A percentile compares a stretch with the other conserved stretches of the same genome.
Evolutionary conservation across 37 sponge, comb jelly and placozoan genomes (phyloP).

Genomic region (Chondrilla cf. caribensis): DNA sequence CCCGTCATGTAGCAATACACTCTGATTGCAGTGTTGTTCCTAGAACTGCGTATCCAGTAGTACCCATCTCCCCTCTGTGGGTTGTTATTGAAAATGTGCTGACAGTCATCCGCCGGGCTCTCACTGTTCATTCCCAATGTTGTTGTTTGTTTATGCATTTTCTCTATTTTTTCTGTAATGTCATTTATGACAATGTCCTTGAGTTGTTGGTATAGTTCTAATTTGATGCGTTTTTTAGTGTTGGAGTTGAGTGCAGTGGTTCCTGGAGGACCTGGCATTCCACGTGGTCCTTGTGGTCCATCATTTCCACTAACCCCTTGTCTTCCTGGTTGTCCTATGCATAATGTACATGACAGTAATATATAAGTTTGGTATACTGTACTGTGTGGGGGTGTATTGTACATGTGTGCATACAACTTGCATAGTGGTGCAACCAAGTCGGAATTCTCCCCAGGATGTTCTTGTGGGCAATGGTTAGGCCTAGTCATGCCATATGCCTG

Average conservation of each 20-base stretch:
- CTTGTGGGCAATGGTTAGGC: too few species aligned
- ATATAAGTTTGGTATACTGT: too few species aligned
- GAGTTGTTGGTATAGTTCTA: background rate
- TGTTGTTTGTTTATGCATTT: too few species aligned
- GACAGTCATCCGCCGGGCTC: too few species aligned
- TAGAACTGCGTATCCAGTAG: background rate
- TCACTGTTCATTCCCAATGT: too few species aligned
- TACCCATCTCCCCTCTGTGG: background rate
- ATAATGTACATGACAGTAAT: too few species aligned
- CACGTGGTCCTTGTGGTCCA: background rate
- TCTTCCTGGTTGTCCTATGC: background rate
- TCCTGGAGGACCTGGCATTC: background rate
- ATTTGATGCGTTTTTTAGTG: background rate
- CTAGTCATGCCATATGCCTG: too few species aligned
- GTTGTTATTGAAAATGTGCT: background rate
- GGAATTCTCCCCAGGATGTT: too few species aligned
- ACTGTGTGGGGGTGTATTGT: too few species aligned
- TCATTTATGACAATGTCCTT: background rate
- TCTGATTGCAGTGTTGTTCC: background rate
- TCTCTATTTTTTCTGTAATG: background rate
- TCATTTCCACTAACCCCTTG: background rate
- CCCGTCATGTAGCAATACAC: constrained; percentile 3
- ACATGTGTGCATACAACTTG: too few species aligned
- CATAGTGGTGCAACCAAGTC: too few species aligned
- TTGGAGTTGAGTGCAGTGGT: background rate